These are phyloP conservation scores for Pollachius pollachius DNA, from an alignment of 2,113 vertebrate species.

Conservation along the genomic window DNA sequence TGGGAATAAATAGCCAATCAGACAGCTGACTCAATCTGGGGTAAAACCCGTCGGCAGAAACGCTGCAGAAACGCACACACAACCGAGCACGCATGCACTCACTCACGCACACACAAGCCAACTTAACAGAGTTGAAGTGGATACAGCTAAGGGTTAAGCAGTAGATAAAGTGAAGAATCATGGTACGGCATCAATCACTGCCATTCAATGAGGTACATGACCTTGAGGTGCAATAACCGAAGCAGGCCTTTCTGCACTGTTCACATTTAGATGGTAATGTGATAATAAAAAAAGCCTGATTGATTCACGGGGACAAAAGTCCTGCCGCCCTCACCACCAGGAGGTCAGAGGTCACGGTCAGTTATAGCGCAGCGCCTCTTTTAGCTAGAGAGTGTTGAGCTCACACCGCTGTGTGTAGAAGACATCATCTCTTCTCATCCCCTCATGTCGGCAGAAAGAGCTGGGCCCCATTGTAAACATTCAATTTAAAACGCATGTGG, in stretches of 20 bases:
- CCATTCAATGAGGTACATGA: not conserved
- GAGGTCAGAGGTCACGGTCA: not conserved
- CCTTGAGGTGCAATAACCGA: not conserved
- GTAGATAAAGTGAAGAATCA: not conserved
- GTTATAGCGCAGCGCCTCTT: not conserved
- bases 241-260: not conserved
- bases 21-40: conserved; percentile 33
- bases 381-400: too few relatives aligned
- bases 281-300: not conserved
- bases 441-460: too few relatives aligned
- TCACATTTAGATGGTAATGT: not conserved
- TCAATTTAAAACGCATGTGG: too few relatives aligned
- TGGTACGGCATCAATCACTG: not conserved
- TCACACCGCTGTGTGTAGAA: too few relatives aligned
- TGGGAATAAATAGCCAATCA: conserved; percentile 59
- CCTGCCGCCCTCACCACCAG: not conserved
- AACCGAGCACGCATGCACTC: too few relatives aligned
- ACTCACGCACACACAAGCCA: too few relatives aligned
- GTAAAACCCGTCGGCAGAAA: conserved; percentile 12
- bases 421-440: too few relatives aligned
- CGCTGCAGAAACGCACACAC: conserved; percentile 2
- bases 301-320: not conserved
- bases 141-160: not conserved
- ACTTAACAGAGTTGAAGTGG: not conserved
- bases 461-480: too few relatives aligned